Evolutionary conservation across 2,113 vertebrate genomes (phyloP).

Genomic region (Salvelinus fontinalis): DNA sequence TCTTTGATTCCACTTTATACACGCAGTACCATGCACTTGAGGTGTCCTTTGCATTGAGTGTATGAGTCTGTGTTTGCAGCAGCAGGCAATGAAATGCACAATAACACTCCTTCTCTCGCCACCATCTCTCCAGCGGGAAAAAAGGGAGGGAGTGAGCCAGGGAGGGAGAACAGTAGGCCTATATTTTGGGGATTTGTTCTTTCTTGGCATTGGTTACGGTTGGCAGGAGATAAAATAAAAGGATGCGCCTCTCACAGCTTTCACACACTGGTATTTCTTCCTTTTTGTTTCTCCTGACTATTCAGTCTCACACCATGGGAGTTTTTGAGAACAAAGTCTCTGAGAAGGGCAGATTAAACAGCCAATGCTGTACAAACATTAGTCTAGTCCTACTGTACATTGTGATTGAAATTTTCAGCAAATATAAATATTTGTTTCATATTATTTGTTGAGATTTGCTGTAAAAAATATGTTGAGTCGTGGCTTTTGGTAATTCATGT

Average conservation of each 20-base stretch:
- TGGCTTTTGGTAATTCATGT: too few relatives aligned
- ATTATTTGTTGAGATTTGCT: too few relatives aligned
- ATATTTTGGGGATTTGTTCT: slow-evolving; percentile 40
- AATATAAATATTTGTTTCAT: too few relatives aligned
- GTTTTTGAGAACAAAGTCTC: background rate
- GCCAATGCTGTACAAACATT: too few relatives aligned
- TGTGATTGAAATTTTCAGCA: too few relatives aligned
- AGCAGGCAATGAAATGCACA: background rate
- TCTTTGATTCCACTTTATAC: slow-evolving; percentile 17
- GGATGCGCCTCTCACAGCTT: slow-evolving; percentile 17
- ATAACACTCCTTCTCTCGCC: slow-evolving; percentile 18
- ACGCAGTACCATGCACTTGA: slow-evolving; percentile 13
- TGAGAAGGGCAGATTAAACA: background rate
- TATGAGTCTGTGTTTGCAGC: background rate
- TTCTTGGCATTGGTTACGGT: slow-evolving; percentile 28
- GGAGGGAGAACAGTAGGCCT: slow-evolving; percentile 28
- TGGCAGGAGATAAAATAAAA: slow-evolving; percentile 33
- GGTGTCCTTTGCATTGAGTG: slow-evolving; percentile 26
- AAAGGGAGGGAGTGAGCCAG: background rate
- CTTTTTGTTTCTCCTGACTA: background rate
- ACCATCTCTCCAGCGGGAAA: slow-evolving; percentile 20
- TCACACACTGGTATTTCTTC: slow-evolving; percentile 19
- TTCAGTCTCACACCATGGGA: background rate
- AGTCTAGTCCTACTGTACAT: too few relatives aligned
- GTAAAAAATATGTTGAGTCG: too few relatives aligned